A percentile compares a stretch with the other conserved stretches of the same genome.
These are phyloP conservation scores for Poeciliopsis turneri DNA, from an alignment of 2,797 vertebrate genomes.

Conservation along the genomic window DNA sequence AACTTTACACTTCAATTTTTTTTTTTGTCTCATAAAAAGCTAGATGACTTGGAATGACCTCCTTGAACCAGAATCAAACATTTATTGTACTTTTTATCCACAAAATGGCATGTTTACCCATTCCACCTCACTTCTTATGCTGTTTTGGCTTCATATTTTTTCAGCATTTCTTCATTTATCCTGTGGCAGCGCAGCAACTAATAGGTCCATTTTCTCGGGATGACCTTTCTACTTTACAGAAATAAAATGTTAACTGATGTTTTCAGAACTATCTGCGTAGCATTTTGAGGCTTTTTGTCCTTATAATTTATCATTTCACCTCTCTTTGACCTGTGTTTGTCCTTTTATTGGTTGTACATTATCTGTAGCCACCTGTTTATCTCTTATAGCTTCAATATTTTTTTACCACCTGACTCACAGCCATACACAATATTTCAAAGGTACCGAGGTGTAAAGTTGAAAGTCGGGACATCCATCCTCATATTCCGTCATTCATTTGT, in stretches of 20 bases:
- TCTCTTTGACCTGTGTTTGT: conserved; percentile 35
- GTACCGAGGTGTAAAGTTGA: conserved; percentile 21
- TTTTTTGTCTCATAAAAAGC: conserved; percentile 15
- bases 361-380: conserved; percentile 40
- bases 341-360: conserved; percentile 16
- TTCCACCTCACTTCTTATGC: not conserved
- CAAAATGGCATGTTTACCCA: conserved; percentile 23
- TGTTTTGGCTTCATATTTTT: conserved; percentile 12
- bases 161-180: conserved; percentile 22
- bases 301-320: conserved; percentile 34
- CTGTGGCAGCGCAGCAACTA: conserved; percentile 9
- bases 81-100: conserved; percentile 12
- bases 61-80: conserved; percentile 35
- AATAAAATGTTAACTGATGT: conserved; percentile 12
- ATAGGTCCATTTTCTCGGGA: conserved; percentile 4
- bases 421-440: conserved; percentile 13
- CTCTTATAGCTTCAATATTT: conserved; percentile 4
- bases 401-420: conserved; percentile 40
- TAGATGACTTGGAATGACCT: conserved; percentile 30
- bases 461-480: conserved; percentile 33
- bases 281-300: conserved; percentile 18
- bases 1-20: conserved; percentile 31
- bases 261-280: conserved; percentile 19
- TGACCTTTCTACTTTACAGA: conserved; percentile 20
- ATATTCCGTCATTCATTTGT: conserved; percentile 27